Conservation (phyloP, 2,888 invertebrate genomes). For the Harpalus rubripes region DNA sequence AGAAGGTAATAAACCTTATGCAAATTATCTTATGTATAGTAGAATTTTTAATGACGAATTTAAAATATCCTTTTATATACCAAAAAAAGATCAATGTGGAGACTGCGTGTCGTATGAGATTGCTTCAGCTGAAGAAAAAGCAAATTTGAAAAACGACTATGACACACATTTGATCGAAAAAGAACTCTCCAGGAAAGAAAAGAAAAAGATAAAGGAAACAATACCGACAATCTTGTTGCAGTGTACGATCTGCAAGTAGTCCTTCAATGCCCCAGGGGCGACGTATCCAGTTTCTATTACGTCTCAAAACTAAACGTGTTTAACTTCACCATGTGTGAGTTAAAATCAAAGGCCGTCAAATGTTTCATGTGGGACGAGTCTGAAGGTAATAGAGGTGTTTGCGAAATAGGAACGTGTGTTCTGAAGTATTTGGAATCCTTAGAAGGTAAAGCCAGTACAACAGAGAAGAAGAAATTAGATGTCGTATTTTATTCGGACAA, state of each 20-base stretch:
- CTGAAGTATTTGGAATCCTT: slow-evolving; percentile 56
- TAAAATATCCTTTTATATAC: too few relatives aligned
- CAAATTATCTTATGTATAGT: too few relatives aligned
- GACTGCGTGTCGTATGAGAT: slow-evolving; percentile 68
- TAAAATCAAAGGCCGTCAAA: slow-evolving; percentile 52
- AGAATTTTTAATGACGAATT: too few relatives aligned
- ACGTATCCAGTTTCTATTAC: too few relatives aligned
- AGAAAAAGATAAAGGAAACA: too few relatives aligned
- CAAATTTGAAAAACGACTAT: slow-evolving; percentile 31
- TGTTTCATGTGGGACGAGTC: slow-evolving; percentile 66
- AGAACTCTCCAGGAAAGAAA: too few relatives aligned
- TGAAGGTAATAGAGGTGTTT: slow-evolving; percentile 66
- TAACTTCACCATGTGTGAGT: not conserved
- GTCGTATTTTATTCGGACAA: slow-evolving; percentile 73
- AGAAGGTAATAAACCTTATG: too few relatives aligned
- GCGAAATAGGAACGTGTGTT: slow-evolving; percentile 68
- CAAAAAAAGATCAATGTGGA: slow-evolving; percentile 65
- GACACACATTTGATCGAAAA: slow-evolving; percentile 7
- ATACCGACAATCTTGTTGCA: too few relatives aligned
- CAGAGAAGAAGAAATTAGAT: slow-evolving; percentile 55
- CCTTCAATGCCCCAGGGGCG: too few relatives aligned
- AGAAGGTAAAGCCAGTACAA: slow-evolving; percentile 53
- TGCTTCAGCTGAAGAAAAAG: slow-evolving; percentile 60
- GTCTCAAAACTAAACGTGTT: too few relatives aligned
- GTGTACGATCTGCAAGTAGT: too few relatives aligned